Base-by-base conservation (phyloP, 2,888 invertebrate genomes). In the Drosophila mercatorum region DNA sequence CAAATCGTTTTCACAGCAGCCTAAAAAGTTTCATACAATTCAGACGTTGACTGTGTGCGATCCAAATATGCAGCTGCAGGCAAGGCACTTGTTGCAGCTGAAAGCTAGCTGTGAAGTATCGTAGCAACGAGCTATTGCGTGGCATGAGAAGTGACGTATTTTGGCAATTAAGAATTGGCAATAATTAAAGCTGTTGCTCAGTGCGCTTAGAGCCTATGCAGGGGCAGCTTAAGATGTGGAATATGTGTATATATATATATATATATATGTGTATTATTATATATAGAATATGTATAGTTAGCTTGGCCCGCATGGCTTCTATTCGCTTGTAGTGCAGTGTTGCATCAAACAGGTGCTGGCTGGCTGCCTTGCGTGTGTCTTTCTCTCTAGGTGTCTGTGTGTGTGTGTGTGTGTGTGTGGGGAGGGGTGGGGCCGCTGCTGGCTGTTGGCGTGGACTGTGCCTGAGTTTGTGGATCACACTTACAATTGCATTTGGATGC, bases 301-400 rank as follows among this genome's bases (percentile, higher is more conserved):
- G 46, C 46, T 47, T 7, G 46, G 46, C 46, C 10, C 3, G 11
- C 49, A 49, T 2, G n/a, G 5, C 4, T 4, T 31, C 22, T 40
- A 49, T 28, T 73, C 2, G 43, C 28, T 44, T 66, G 71, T 52
- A 59, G 74, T 40, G 38, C 53, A 59, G 34, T 72, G 72, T 60
- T 22, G 55, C 49, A n/a, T 26, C 41, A 49, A 73, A 44, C 71
- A 59, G 53, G 28, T 58, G 66, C 36, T 44, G 44, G 66, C 36
- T 44, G 44, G 44, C 11, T 46, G 10, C 38, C 22, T 43, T 31
- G 17, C 5, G 8, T 34, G 8, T 2, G 22, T 36, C 31, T 34
- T 34, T 34, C 31, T 34, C 31, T 34, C 31, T 34, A 34, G 31
- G 55, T 2, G 57, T 44, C 12, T 34, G n/a, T 12, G 41, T 10